Base-by-base conservation (phyloP, 2,797 vertebrate species). In the Lithobates sylvaticus region DNA sequence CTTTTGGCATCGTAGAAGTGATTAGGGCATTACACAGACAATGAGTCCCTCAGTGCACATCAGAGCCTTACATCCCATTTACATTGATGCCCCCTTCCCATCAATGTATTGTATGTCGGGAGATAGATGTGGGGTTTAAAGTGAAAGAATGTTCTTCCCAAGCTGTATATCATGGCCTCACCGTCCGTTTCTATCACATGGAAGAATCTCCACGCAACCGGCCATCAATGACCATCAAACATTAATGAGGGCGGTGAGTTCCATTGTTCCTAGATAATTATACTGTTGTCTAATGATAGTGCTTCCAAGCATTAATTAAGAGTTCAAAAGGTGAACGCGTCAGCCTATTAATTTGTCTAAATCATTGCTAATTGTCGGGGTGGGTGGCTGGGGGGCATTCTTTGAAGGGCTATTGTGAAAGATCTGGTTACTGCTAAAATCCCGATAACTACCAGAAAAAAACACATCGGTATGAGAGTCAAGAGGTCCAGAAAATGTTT, bases 261-360 rank as follows among this genome's bases (percentile, higher is more conserved):
- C 50, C 65, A 73, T 74, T 87, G 76, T 83, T 34, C 44, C 74
- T 58, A 78, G 75, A 83, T 83, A 87, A 83, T 87, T n/a, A 74
- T 75, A 78, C 42, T 83, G 58, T 34, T 54, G 61, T 78, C 16
- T 78, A 83, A 83, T 67, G 75, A 77, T 67, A 29, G 65, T 16
- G 26, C 36, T 69, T 54, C 32, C 54, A 50, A 83, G 78, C 81
- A 78, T 87, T 87, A 87, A 87, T 83, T 87, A 83, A 87, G 47
- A 69, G 85, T 78, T 87, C 85, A 83, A 27, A 67, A 87, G 81
- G 80, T 83, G 39, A 87, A 87, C 5, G 21, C 8, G 2, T n/a
- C 16, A 64, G 36, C 16, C 68, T 21, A 77, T 78, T 83, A 27
- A 82, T 77, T 54, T 54, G n/a, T 12, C 29, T 6, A 21, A 71